Evolutionary conservation across 2,113 vertebrate genomes (phyloP).

Genomic region (Pithys albifrons): DNA sequence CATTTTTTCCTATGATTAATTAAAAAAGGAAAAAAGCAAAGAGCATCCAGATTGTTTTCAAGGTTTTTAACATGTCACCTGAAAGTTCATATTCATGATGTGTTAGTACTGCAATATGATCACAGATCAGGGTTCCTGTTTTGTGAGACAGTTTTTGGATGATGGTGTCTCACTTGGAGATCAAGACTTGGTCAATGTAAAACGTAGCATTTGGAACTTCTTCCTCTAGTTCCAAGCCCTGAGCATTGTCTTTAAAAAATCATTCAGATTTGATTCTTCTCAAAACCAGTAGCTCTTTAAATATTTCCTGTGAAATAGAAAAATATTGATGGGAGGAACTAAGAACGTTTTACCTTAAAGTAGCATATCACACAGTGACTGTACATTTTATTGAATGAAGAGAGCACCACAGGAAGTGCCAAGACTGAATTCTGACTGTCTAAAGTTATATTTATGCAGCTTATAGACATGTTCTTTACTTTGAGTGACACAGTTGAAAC

Average conservation of each 20-base stretch:
- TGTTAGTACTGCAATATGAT: accelerated
- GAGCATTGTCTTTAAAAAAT: neutral
- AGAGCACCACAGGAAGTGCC: neutral
- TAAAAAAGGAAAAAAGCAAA: neutral
- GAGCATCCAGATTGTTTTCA: neutral
- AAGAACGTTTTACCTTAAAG: neutral
- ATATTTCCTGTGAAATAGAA: neutral
- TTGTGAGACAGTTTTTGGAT: neutral
- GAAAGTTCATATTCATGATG: neutral
- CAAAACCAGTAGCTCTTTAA: neutral
- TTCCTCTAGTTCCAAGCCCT: neutral
- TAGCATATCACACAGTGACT: neutral
- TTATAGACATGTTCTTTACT: neutral
- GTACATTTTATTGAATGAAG: neutral
- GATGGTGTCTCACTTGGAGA: neutral
- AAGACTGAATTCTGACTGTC: neutral
- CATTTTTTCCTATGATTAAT: neutral
- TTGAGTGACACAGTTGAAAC: neutral
- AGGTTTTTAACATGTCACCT: neutral
- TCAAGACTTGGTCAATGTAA: neutral
- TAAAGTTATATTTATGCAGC: neutral
- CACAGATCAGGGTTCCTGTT: neutral
- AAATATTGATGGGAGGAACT: neutral
- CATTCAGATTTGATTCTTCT: neutral
- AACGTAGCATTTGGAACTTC: accelerated